phyloP scores from a whole-genome alignment of 2,888 invertebrate species.

The Microctonus brassicae region DNA sequence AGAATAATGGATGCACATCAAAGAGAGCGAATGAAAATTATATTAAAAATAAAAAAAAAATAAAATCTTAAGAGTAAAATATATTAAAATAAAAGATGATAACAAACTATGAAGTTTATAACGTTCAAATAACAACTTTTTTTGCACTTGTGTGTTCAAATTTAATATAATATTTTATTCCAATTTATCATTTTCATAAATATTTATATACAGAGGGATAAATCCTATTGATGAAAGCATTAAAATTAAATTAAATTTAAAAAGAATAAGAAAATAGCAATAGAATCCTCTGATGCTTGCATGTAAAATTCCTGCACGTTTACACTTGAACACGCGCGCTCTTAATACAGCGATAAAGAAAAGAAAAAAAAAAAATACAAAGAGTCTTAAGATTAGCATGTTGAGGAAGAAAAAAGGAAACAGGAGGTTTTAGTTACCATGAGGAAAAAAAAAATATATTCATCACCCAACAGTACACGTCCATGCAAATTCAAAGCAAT shows the following conservation, averaged over 20 bases:
- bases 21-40: background rate
- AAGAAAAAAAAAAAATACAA: background rate
- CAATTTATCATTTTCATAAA: background rate
- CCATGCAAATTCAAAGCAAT: background rate
- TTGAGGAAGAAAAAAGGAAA: background rate
- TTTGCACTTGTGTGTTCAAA: too few species aligned
- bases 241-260: background rate
- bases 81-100: too few species aligned
- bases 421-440: background rate
- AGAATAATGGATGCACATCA: background rate
- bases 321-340: slow-evolving; percentile 30
- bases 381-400: background rate
- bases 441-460: background rate
- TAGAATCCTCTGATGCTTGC: slow-evolving; percentile 9
- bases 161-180: background rate
- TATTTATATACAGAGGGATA: background rate
- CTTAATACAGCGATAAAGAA: slow-evolving; percentile 15
- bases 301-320: slow-evolving; percentile 8
- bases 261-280: background rate
- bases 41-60: background rate
- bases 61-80: too few species aligned
- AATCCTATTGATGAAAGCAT: background rate
- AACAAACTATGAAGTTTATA: too few species aligned
- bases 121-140: too few species aligned
- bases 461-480: too few species aligned